These are phyloP conservation scores for Montipora cactus DNA, from an alignment of 64 coral and sea anemone species.

Conservation along the genomic window DNA sequence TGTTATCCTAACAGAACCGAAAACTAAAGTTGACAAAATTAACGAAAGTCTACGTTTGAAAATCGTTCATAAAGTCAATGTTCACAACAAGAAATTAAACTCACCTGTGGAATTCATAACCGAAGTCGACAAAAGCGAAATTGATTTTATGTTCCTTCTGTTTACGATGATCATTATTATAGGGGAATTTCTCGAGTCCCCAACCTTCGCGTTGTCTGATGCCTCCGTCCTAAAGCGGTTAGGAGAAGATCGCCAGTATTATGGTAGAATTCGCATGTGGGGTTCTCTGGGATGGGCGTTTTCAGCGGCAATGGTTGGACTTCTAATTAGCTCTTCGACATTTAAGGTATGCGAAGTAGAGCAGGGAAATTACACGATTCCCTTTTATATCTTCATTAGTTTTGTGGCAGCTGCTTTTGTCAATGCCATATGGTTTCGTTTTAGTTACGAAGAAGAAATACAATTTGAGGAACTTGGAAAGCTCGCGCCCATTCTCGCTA, in stretches of 20 bases:
- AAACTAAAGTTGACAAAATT: not conserved
- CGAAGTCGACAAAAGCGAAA: constrained; percentile 69
- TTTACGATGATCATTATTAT: constrained; percentile 82
- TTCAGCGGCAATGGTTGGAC: constrained; percentile 62
- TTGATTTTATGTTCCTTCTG: constrained; percentile 78
- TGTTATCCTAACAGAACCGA: not conserved
- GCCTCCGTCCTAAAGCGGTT: constrained; percentile 85
- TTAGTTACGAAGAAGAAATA: constrained; percentile 36
- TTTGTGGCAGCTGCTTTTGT: constrained; percentile 71
- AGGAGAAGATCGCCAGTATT: constrained; percentile 79
- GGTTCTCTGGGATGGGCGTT: constrained; percentile 90
- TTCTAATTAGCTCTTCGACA: not conserved
- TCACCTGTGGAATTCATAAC: constrained; percentile 69
- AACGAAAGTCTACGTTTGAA: not conserved
- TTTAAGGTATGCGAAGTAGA: constrained; percentile 56
- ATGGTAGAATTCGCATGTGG: constrained; percentile 87
- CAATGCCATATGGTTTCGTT: constrained; percentile 61
- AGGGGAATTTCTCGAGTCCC: constrained; percentile 91
- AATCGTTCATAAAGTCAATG: not conserved
- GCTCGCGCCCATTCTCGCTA: constrained; percentile 27
- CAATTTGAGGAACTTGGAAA: constrained; percentile 13
- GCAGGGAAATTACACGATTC: constrained; percentile 29
- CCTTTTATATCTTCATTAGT: constrained; percentile 77
- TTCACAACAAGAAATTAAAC: constrained; percentile 37
- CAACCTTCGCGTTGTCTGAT: constrained; percentile 88